Conservation (phyloP, 2,888 invertebrate genomes). For the Frankliniella intonsa region DNA sequence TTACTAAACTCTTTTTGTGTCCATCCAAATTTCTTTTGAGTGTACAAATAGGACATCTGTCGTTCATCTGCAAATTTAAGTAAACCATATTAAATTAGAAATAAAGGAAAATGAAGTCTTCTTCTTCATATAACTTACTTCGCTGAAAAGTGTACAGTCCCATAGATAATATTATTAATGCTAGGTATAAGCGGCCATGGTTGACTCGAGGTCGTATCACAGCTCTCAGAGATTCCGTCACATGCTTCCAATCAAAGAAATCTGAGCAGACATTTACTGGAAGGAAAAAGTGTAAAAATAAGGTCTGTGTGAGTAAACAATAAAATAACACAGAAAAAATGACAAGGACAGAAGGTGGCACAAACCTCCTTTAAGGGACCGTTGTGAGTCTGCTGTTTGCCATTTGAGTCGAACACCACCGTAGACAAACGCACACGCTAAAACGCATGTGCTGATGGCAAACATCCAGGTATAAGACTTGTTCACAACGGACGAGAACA, state of each 20-base stretch:
- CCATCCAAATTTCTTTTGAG: constrained; percentile 69
- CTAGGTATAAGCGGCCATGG: constrained; percentile 58
- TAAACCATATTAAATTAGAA: neutral
- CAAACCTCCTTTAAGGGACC: constrained; percentile 50
- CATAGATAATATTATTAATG: constrained; percentile 69
- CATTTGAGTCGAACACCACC: constrained; percentile 60
- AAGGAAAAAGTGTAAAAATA: neutral
- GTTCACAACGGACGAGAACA: constrained; percentile 58
- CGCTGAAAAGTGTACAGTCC: constrained; percentile 76
- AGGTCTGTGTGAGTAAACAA: neutral
- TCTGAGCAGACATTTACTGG: constrained; percentile 46
- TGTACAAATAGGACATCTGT: constrained; percentile 69
- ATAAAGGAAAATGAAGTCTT: constrained; percentile 27
- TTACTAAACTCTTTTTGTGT: constrained; percentile 62
- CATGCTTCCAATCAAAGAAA: constrained; percentile 67
- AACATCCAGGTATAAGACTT: constrained; percentile 70
- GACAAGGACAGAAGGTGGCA: neutral
- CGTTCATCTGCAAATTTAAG: constrained; percentile 61
- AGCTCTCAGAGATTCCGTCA: constrained; percentile 58
- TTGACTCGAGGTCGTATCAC: constrained; percentile 56
- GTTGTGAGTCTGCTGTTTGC: constrained; percentile 63
- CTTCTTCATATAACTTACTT: constrained; percentile 45
- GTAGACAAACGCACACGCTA: constrained; percentile 61
- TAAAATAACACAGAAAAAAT: neutral
- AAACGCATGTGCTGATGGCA: constrained; percentile 59